Conservation (phyloP, 2,797 vertebrate species). For the Melanotaenia pygmaea region DNA sequence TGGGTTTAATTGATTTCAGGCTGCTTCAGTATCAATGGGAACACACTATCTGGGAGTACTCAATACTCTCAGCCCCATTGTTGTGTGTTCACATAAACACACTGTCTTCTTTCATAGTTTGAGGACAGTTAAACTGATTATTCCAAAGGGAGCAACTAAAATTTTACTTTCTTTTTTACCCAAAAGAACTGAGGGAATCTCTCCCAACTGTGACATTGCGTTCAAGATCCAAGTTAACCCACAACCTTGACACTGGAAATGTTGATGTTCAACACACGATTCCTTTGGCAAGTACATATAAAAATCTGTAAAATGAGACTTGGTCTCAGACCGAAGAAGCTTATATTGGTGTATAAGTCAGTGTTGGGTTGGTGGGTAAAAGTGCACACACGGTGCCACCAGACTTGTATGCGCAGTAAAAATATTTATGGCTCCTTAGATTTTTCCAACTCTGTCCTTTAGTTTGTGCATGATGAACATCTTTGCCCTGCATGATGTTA, state of each 20-base stretch:
- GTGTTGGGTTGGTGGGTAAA: background rate
- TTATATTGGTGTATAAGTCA: background rate
- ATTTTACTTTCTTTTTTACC: background rate
- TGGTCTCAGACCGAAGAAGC: background rate
- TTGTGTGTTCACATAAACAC: too few relatives aligned
- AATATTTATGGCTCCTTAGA: background rate
- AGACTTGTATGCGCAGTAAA: too few relatives aligned
- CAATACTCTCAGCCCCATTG: too few relatives aligned
- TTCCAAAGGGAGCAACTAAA: background rate
- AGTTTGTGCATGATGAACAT: background rate
- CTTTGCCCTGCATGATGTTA: background rate
- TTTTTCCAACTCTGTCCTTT: background rate
- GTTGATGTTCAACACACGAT: background rate
- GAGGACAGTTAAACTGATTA: background rate
- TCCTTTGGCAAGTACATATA: background rate
- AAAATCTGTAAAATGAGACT: background rate
- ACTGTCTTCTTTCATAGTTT: too few relatives aligned
- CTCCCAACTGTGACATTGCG: background rate
- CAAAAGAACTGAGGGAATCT: conserved; percentile 1
- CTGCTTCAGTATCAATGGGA: too few relatives aligned
- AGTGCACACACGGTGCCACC: background rate
- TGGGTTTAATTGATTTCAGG: too few relatives aligned
- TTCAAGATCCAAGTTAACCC: background rate
- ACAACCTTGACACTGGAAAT: background rate
- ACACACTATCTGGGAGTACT: too few relatives aligned